phyloP scores from a whole-genome alignment of 37 sponge, comb jelly and placozoan species.

The Oopsacas minuta region DNA sequence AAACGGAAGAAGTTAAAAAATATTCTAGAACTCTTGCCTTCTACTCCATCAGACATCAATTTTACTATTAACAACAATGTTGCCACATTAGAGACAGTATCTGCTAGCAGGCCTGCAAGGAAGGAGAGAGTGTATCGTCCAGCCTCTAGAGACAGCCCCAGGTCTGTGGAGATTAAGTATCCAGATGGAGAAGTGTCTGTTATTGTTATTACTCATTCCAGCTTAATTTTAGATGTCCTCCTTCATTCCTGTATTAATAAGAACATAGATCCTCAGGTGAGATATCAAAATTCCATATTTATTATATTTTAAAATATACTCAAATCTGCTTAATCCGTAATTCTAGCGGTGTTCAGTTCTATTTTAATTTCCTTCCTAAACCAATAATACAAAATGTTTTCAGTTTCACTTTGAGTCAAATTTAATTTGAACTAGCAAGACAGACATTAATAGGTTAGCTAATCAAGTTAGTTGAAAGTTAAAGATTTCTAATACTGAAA shows the following conservation, averaged over 20 bases:
- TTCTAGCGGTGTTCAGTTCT: too few relatives aligned
- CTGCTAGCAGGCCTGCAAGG: not conserved
- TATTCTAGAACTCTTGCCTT: not conserved
- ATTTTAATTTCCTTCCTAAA: too few relatives aligned
- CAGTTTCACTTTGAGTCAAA: too few relatives aligned
- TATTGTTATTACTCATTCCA: not conserved
- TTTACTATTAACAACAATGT: not conserved
- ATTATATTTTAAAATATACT: too few relatives aligned
- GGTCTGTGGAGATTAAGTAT: conserved; percentile 8
- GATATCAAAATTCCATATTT: too few relatives aligned
- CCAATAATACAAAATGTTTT: too few relatives aligned
- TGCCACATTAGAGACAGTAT: not conserved
- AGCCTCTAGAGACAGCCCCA: not conserved
- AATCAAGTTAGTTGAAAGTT: too few relatives aligned
- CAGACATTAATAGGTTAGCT: too few relatives aligned
- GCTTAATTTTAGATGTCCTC: not conserved
- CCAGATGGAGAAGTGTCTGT: not conserved
- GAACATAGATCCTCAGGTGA: not conserved
- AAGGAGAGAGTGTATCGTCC: not conserved
- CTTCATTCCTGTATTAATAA: not conserved
- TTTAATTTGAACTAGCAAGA: too few relatives aligned
- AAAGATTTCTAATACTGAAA: too few relatives aligned
- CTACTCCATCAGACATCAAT: not conserved
- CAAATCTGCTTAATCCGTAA: too few relatives aligned
- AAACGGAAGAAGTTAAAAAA: not conserved